Conservation (phyloP, 1,140 invertebrate genomes). For the Neodiprion virginianus region DNA sequence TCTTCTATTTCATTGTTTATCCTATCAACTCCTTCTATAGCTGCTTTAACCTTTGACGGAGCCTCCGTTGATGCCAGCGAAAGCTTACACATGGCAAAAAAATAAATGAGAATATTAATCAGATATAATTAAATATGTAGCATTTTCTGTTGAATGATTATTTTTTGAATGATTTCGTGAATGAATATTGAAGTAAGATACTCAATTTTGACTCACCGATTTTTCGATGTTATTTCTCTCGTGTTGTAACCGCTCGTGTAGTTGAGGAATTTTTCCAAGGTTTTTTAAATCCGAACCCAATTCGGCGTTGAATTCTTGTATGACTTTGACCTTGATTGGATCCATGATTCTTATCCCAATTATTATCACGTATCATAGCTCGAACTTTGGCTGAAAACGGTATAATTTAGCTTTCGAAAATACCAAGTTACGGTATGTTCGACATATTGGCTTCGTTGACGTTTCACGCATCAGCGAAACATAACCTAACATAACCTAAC, state of each 20-base stretch:
- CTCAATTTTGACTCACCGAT: conserved; percentile 54
- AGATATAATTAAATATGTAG: conserved; percentile 10
- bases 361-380: neutral
- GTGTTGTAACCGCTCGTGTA: conserved; percentile 61
- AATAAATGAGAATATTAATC: conserved; percentile 21
- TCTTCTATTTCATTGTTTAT: conserved; percentile 61
- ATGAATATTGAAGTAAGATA: conserved; percentile 24
- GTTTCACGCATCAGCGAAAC: neutral
- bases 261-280: conserved; percentile 56
- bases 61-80: conserved; percentile 66
- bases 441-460: neutral
- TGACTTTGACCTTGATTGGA: conserved; percentile 52
- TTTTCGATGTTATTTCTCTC: conserved; percentile 62
- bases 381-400: neutral
- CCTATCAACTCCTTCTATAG: conserved; percentile 64
- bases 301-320: conserved; percentile 64
- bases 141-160: conserved; percentile 14
- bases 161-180: conserved; percentile 17
- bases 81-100: conserved; percentile 56
- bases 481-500: neutral
- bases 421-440: neutral
- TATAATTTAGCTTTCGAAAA: neutral
- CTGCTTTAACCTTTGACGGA: conserved; percentile 66
- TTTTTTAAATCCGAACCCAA: conserved; percentile 64
- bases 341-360: conserved; percentile 13